A percentile compares a stretch with the other conserved stretches of the same genome.
Evolutionary conservation across 1,140 invertebrate genomes (phyloP).

Genomic region (Drosophila mauritiana): DNA sequence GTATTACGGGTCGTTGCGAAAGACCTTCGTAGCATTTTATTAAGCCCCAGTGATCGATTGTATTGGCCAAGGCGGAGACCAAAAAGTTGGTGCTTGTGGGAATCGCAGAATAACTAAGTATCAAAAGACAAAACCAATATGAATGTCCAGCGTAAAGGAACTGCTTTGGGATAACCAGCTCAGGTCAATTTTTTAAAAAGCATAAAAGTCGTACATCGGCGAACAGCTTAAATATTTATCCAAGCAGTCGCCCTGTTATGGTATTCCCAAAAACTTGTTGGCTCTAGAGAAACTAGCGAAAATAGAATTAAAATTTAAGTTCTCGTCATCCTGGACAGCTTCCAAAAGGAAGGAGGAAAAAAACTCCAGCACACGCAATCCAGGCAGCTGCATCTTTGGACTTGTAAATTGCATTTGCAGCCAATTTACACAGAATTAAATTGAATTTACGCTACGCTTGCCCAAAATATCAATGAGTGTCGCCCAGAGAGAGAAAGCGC

Average conservation of each 20-base stretch:
- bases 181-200: neutral
- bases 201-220: neutral
- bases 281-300: neutral
- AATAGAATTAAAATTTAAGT: slow-evolving; percentile 2
- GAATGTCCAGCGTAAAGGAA: neutral
- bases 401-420: slow-evolving; percentile 79
- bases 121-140: neutral
- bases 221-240: slow-evolving; percentile 15
- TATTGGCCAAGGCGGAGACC: slow-evolving; percentile 4
- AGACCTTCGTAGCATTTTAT: slow-evolving; percentile 14
- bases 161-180: neutral
- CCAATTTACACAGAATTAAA: slow-evolving; percentile 80
- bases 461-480: slow-evolving; percentile 78
- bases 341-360: slow-evolving; percentile 7
- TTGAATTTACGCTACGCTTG: slow-evolving; percentile 80
- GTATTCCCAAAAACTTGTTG: slow-evolving; percentile 5
- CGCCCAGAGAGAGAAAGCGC: slow-evolving; percentile 44
- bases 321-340: slow-evolving; percentile 4
- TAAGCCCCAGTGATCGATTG: slow-evolving; percentile 12
- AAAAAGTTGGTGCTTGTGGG: slow-evolving; percentile 2
- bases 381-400: slow-evolving; percentile 52
- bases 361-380: slow-evolving; percentile 48
- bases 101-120: neutral
- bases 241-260: neutral
- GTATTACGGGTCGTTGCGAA: slow-evolving; percentile 1